Evolutionary conservation across 2,113 vertebrate genomes (phyloP).

Genomic region (Picathartes gymnocephalus): DNA sequence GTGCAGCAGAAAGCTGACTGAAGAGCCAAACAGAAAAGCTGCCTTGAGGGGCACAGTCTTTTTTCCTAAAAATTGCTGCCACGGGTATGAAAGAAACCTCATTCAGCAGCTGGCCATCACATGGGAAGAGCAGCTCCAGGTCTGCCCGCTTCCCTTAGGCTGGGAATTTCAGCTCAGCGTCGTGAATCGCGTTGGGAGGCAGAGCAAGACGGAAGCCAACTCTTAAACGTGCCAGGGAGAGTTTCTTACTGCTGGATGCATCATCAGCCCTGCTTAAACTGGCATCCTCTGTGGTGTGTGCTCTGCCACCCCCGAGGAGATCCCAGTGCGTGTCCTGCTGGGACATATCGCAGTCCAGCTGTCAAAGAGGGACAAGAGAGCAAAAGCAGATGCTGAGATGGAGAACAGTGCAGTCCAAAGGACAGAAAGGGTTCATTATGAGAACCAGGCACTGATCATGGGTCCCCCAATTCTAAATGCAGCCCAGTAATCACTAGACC

Average conservation of each 20-base stretch:
- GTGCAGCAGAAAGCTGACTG: neutral
- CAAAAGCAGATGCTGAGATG: neutral
- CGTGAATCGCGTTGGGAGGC: neutral
- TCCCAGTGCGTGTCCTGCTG: neutral
- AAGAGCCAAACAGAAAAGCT: neutral
- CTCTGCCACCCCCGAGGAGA: neutral
- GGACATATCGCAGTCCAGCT: too few relatives aligned
- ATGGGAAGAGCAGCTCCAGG: neutral
- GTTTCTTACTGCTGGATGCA: neutral
- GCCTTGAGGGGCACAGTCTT: neutral
- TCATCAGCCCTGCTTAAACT: neutral
- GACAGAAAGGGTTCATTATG: neutral
- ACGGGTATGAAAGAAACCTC: accelerated
- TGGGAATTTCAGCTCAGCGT: neutral
- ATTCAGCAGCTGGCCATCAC: neutral
- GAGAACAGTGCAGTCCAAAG: neutral
- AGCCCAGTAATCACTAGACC: neutral
- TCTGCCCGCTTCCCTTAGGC: neutral
- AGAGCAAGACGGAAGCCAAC: neutral
- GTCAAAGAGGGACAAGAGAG: neutral
- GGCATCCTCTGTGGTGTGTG: neutral
- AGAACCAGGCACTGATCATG: neutral
- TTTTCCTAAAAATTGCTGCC: neutral
- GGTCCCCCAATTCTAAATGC: neutral
- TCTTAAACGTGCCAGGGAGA: neutral